Evolutionary conservation across 1,140 invertebrate genomes (phyloP).

Genomic region (Acromyrmex echinatior): DNA sequence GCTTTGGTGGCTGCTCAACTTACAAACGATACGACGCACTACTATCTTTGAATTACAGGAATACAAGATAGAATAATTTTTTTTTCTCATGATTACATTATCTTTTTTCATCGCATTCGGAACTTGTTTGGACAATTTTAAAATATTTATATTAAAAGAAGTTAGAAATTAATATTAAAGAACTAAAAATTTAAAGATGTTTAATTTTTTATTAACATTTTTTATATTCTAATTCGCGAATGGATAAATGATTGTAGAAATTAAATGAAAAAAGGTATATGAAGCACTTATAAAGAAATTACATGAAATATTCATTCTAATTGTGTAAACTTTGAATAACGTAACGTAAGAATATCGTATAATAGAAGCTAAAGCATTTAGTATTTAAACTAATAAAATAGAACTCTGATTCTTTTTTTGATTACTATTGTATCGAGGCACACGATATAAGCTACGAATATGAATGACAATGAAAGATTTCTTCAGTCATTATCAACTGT

Average conservation of each 20-base stretch:
- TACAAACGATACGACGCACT: constrained; percentile 83
- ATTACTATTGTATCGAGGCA: not conserved
- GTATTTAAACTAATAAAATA: not conserved
- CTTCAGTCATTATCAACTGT: constrained; percentile 30
- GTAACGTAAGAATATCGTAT: not conserved
- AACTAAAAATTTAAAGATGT: not conserved
- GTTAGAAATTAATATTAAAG: not conserved
- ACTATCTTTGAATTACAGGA: constrained; percentile 54
- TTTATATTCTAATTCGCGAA: not conserved
- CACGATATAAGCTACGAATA: not conserved
- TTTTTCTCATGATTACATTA: constrained; percentile 1
- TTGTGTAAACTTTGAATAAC: too few relatives aligned
- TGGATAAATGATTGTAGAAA: not conserved
- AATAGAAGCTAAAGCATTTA: not conserved
- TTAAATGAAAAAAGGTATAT: not conserved
- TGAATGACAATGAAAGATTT: constrained; percentile 12
- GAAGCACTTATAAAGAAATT: not conserved
- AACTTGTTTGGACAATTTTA: not conserved
- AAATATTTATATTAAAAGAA: not conserved
- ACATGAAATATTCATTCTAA: not conserved
- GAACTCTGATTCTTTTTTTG: not conserved
- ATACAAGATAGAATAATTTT: constrained; percentile 62
- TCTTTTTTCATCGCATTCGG: not conserved
- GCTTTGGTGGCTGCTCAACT: constrained; percentile 81
- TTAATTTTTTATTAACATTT: not conserved